A percentile compares a stretch with the other conserved stretches of the same genome.
Evolutionary conservation across 2,888 invertebrate species (phyloP).

Genomic region (Torymus tubicola): DNA sequence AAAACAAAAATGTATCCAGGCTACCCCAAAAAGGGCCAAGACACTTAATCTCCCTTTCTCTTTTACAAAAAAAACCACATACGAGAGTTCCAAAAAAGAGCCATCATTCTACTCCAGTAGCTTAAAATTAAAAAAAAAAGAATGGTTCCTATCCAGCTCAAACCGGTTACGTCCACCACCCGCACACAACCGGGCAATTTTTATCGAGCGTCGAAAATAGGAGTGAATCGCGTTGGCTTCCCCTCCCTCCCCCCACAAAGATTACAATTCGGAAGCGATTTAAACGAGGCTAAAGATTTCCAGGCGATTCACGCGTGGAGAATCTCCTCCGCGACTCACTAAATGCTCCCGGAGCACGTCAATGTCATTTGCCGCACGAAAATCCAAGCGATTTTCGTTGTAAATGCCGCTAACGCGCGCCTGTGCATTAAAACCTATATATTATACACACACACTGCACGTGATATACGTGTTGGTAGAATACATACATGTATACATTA

Average conservation of each 20-base stretch:
- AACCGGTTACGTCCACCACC: no score
- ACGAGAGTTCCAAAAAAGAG: no score
- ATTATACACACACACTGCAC: no score
- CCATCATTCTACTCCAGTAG: no score
- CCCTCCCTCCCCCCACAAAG: background rate
- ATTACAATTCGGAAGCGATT: slow-evolving; percentile 33
- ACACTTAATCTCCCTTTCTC: no score
- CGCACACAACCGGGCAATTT: slow-evolving; percentile 6
- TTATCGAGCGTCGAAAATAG: slow-evolving; percentile 27
- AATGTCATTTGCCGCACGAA: slow-evolving; percentile 57
- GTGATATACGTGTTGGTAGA: no score
- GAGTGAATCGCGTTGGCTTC: background rate
- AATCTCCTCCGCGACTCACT: slow-evolving; percentile 20
- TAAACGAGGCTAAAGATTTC: slow-evolving; percentile 39
- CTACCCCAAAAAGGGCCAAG: no score
- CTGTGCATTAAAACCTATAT: slow-evolving; percentile 25
- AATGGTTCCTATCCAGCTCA: no score
- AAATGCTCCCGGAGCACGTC: slow-evolving; percentile 60
- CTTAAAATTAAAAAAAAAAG: no score
- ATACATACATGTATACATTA: no score
- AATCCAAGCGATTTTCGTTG: slow-evolving; percentile 43
- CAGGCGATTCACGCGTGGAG: slow-evolving; percentile 20
- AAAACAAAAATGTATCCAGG: no score
- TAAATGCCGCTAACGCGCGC: slow-evolving; percentile 31
- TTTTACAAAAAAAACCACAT: no score